Percentiles rank a stretch among this genome's conserved stretches.
Evolutionary conservation across 2,113 vertebrate genomes (phyloP).

Genomic region (Indri indri): DNA sequence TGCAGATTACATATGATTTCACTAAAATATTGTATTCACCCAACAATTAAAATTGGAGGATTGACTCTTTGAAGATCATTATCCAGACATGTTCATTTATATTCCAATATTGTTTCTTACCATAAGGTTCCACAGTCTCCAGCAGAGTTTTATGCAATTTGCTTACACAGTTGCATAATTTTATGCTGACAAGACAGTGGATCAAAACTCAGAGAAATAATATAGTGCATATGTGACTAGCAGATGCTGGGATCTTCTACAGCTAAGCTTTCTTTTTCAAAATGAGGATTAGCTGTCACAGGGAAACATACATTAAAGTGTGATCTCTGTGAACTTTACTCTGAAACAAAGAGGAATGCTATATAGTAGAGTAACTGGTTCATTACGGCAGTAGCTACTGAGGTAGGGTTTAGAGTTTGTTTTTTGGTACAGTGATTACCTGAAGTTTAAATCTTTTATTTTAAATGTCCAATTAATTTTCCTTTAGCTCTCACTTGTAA

Average conservation of each 20-base stretch:
- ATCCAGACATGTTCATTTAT: slow-evolving; percentile 52
- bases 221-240: not conserved
- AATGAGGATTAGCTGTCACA: not conserved
- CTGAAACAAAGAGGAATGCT: not conserved
- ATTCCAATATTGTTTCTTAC: slow-evolving; percentile 1
- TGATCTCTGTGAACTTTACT: not conserved
- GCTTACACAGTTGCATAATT: slow-evolving; percentile 32
- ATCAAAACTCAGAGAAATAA: slow-evolving; percentile 56
- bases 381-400: not conserved
- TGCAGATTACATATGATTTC: slow-evolving; percentile 51
- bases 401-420: not conserved
- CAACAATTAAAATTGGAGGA: slow-evolving; percentile 59
- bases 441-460: slow-evolving; percentile 29
- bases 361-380: not conserved
- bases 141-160: slow-evolving; percentile 24
- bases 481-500: not conserved
- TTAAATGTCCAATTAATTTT: not conserved
- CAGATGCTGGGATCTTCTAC: not conserved
- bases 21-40: slow-evolving; percentile 54
- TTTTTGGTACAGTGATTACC: not conserved
- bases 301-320: not conserved
- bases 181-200: slow-evolving; percentile 59
- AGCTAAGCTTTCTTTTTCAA: not conserved
- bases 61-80: slow-evolving; percentile 51
- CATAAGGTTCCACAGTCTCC: slow-evolving; percentile 8